Evolutionary conservation across 2,888 invertebrate species (phyloP).

Genomic region (Atrina japonica): DNA sequence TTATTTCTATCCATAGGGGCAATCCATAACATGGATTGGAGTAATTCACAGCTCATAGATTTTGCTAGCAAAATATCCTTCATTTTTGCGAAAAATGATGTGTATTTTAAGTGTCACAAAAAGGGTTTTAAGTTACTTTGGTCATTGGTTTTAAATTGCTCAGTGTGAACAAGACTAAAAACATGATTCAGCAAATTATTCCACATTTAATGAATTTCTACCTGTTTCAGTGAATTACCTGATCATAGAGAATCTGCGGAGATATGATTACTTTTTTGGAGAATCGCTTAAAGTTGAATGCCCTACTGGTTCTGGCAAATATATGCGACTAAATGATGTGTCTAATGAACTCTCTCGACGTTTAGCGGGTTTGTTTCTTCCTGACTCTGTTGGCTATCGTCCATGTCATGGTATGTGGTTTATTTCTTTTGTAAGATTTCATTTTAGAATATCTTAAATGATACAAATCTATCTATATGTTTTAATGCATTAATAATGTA

Average conservation of each 20-base stretch:
- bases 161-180: too few relatives aligned
- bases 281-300: slow-evolving; percentile 76
- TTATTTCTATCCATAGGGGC: too few relatives aligned
- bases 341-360: slow-evolving; percentile 72
- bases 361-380: slow-evolving; percentile 73
- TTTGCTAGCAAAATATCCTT: too few relatives aligned
- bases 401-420: slow-evolving; percentile 77
- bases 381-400: slow-evolving; percentile 71
- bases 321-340: slow-evolving; percentile 73
- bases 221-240: slow-evolving; percentile 80
- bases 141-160: too few relatives aligned
- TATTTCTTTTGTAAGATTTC: not conserved
- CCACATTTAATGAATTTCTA: too few relatives aligned
- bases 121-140: too few relatives aligned
- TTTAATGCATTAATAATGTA: not conserved
- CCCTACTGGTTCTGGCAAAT: slow-evolving; percentile 75
- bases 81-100: too few relatives aligned
- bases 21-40: too few relatives aligned
- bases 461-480: not conserved
- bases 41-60: too few relatives aligned
- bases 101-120: too few relatives aligned
- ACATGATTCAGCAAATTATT: too few relatives aligned
- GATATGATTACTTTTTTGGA: slow-evolving; percentile 78
- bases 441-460: too few relatives aligned
- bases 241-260: slow-evolving; percentile 76